Conservation (phyloP, 1,140 invertebrate genomes). For the Drosophila ironensis region DNA sequence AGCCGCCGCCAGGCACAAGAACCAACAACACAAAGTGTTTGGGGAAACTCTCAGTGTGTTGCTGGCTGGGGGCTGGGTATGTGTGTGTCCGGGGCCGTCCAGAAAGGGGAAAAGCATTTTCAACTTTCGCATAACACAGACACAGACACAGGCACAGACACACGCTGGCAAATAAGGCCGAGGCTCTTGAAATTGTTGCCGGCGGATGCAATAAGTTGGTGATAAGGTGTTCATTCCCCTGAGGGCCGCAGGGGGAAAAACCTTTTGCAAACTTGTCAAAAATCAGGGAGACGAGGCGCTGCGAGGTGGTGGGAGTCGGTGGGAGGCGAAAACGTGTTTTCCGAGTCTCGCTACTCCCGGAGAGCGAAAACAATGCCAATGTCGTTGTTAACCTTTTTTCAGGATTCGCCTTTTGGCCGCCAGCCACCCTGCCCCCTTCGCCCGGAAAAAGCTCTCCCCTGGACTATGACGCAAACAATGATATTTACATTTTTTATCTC, state of each 20-base stretch:
- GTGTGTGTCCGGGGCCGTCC: conserved; percentile 49
- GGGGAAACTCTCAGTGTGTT: conserved; percentile 29
- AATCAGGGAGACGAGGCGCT: conserved; percentile 62
- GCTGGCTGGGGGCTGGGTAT: conserved; percentile 1
- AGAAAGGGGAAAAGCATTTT: conserved; percentile 53
- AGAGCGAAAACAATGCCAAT: conserved; percentile 70
- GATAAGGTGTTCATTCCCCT: conserved; percentile 78
- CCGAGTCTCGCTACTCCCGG: conserved; percentile 13
- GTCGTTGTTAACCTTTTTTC: conserved; percentile 77
- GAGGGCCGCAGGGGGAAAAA: conserved; percentile 57
- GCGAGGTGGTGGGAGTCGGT: background rate
- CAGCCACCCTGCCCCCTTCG: conserved; percentile 1
- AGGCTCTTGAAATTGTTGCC: conserved; percentile 75
- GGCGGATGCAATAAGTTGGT: conserved; percentile 79
- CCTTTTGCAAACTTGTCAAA: conserved; percentile 73
- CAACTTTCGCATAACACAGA: conserved; percentile 15
- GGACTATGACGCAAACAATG: conserved; percentile 73
- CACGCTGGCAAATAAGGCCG: conserved; percentile 47
- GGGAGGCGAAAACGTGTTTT: conserved; percentile 59
- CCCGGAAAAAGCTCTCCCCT: background rate
- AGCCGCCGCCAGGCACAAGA: conserved; percentile 68
- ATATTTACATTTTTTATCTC: conserved; percentile 78
- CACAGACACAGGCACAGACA: conserved; percentile 17
- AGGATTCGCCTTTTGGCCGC: conserved; percentile 20
- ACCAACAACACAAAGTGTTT: conserved; percentile 61